Conservation (phyloP, 2,888 invertebrate species). For the Cryptosula pallasiana region DNA sequence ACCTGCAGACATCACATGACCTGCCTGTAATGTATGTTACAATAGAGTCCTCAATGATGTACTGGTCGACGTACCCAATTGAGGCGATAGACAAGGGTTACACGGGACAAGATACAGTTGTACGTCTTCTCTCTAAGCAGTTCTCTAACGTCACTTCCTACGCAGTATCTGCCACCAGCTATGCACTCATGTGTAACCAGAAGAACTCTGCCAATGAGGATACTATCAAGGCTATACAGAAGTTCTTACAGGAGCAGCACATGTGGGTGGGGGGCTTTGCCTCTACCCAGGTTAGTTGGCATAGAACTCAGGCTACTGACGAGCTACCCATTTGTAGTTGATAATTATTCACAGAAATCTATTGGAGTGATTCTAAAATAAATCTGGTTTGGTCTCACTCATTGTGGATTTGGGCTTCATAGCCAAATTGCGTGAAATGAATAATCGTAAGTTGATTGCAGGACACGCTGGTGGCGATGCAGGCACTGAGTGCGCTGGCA, state of each 20-base stretch:
- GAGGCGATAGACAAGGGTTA: background rate
- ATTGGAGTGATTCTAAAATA: too few species aligned
- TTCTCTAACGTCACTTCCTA: constrained; percentile 58
- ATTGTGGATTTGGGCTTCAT: too few species aligned
- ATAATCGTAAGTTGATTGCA: too few species aligned
- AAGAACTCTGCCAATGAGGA: constrained; percentile 30
- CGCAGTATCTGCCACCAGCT: constrained; percentile 88
- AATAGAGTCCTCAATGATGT: background rate
- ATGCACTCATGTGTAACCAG: constrained; percentile 76
- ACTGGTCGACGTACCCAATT: background rate
- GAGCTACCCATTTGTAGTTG: too few species aligned
- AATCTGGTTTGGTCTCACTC: too few species aligned
- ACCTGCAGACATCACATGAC: too few species aligned
- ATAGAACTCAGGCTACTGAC: too few species aligned
- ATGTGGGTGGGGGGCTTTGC: constrained; percentile 23
- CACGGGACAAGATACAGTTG: constrained; percentile 14
- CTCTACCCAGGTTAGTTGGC: constrained; percentile 22
- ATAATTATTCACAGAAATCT: too few species aligned
- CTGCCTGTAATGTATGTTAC: background rate
- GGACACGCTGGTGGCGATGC: constrained; percentile 82
- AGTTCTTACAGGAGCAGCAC: constrained; percentile 24
- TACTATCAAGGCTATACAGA: background rate
- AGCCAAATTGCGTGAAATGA: too few species aligned
- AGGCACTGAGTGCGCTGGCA: constrained; percentile 66
- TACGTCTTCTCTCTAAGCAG: background rate